phyloP scores from a whole-genome alignment of 2,888 invertebrate genomes.

The Lissocephala sabroskyi region DNA sequence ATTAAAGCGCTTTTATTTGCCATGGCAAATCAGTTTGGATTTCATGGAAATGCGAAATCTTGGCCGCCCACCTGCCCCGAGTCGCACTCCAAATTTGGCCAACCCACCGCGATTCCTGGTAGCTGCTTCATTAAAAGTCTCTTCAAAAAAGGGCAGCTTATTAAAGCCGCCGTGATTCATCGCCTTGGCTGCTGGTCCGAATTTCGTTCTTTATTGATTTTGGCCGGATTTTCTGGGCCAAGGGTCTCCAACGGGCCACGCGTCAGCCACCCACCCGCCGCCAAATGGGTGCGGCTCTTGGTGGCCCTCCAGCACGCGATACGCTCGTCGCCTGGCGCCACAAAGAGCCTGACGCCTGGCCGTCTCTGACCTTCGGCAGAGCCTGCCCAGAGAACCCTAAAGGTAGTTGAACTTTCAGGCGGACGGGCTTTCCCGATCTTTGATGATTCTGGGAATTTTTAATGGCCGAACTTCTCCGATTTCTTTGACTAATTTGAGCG shows the following conservation, averaged over 20 bases:
- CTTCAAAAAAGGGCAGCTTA: slow-evolving; percentile 2
- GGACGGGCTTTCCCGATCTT: no score
- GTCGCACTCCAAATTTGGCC: neutral
- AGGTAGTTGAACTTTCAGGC: no score
- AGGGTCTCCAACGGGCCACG: no score
- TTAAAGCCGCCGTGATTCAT: slow-evolving; percentile 30
- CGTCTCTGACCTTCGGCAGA: neutral
- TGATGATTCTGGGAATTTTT: neutral
- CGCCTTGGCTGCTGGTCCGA: slow-evolving; percentile 11
- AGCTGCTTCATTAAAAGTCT: no score
- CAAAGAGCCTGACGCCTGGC: neutral
- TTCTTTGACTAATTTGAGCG: no score
- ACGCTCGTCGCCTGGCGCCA: slow-evolving; percentile 30
- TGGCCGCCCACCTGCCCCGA: no score
- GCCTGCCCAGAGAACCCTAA: neutral
- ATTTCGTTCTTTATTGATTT: slow-evolving; percentile 45
- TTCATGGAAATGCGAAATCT: neutral
- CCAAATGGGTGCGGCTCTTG: slow-evolving; percentile 5
- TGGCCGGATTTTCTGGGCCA: slow-evolving; percentile 41
- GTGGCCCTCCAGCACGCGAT: slow-evolving; percentile 36
- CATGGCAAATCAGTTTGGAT: neutral
- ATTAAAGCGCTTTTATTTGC: neutral
- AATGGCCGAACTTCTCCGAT: no score
- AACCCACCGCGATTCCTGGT: slow-evolving; percentile 17
- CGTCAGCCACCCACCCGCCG: slow-evolving; percentile 35